A percentile compares a stretch with the other conserved stretches of the same genome.
These are phyloP conservation scores for Clarias pachynema DNA, from an alignment of 2,797 vertebrate genomes.

Conservation along the genomic window DNA sequence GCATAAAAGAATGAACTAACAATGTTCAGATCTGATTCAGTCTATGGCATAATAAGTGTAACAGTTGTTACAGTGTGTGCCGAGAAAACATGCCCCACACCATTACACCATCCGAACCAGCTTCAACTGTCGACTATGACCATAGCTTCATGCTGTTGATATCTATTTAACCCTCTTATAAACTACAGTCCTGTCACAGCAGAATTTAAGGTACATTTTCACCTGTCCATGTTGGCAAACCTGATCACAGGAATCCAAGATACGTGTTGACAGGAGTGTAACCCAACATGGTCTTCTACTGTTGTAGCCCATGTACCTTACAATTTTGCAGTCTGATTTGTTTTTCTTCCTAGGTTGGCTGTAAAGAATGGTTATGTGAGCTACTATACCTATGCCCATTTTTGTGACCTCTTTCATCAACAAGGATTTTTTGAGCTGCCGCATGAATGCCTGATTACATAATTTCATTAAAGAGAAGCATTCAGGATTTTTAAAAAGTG, in stretches of 20 bases:
- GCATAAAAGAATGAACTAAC: no score
- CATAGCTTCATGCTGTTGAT: not conserved
- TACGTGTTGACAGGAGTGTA: not conserved
- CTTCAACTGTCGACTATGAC: not conserved
- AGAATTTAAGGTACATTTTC: not conserved
- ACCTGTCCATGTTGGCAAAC: not conserved
- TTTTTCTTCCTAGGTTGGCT: not conserved
- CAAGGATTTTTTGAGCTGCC: not conserved
- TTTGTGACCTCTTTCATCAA: not conserved
- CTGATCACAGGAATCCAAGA: no score
- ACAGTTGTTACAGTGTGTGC: not conserved
- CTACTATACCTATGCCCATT: not conserved
- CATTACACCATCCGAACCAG: not conserved
- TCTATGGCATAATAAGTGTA: no score
- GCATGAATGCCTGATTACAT: not conserved
- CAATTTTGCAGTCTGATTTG: not conserved
- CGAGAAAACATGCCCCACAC: not conserved
- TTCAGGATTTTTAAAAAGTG: not conserved
- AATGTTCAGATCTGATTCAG: no score
- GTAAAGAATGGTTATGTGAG: not conserved
- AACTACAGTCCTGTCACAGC: not conserved
- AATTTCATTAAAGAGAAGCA: not conserved
- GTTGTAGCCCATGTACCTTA: not conserved
- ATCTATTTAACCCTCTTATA: not conserved
- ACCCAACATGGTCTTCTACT: not conserved